Evolutionary conservation across 2,113 vertebrate genomes (phyloP), one percentile per base, ranked within the genome.

Genomic region (Xiphorhynchus elegans): DNA sequence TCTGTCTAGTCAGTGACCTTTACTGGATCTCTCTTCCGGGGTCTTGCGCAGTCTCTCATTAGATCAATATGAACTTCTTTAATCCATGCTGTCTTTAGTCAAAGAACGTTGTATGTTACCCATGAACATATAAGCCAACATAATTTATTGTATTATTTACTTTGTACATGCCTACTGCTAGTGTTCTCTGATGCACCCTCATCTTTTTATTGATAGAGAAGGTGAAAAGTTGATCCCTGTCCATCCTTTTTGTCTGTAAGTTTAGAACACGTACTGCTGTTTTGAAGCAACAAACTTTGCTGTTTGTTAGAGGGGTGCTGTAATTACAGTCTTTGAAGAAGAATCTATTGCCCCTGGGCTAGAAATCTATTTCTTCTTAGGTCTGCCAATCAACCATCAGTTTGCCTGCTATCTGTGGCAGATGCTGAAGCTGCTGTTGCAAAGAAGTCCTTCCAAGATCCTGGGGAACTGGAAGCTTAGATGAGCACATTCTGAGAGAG

Each of bases 381-480:
- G 26, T 81, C 72, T 93, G 84, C 35, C 92, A 94, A 64, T 94
- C 86, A 63, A 3, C 55, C 47, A 87, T 42, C 60, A 84, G 79
- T 87, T 68, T 92, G 68, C 93, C 80, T 88, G 56, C 91, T 96
- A 83, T 84, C 83, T 84, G 86, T 75, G 72, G 94, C 94, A 95
- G 95, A 93, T 89, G 94, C 73, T 95, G 93, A 90, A 95, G 91
- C 95, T 93, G 84, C 93, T 84, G 55, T 87, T 91, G 93, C 87
- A 91, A 91, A 91, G 66, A 96, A 93, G 87, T 50, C 66, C 70
- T 94, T 97, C 95, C 93, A 95, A 70, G 78, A 94, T 97, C 94
- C 93, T 49, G 85, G 93, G 91, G 87, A 97, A 91, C 91, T 96
- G 96, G 87, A 97, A 96, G 91, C 91, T 89, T 76, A 91, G 84